Evolutionary conservation across 2,888 invertebrate species (phyloP), one percentile per base, ranked within the genome.

Genomic region (Watsonalla binaria): DNA sequence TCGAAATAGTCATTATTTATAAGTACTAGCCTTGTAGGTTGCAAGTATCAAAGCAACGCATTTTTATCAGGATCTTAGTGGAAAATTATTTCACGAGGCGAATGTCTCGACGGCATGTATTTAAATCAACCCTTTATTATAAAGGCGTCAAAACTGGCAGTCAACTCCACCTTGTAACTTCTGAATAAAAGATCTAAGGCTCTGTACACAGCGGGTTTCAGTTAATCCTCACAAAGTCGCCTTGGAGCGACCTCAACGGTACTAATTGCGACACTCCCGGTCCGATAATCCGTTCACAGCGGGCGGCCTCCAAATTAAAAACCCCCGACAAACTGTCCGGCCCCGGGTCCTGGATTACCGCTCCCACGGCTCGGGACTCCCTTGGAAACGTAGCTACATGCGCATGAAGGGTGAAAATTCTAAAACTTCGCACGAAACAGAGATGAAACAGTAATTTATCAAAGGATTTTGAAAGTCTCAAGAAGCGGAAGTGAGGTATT

Each of bases 381-480:
- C 60, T 58, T 54, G 58, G 49, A 9, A 57, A 42, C 46, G 1
- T 11, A 42, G 42, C 42, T 42, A 42, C 11, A 42, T 42, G 42
- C 9, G 69, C 72, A 64, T 74, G 71, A 78, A 74, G 85, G 85
- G 84, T 69, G 72, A 71, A 76, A 78, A 76, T 74, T 73, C 68
- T 70, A 80, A 84, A 82, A 67, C 80, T 85, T 80, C 67, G 70
- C 74, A 74, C 80, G 68, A 81, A 86, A 86, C 85, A 69, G 71
- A 86, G 84, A 88, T 87, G 86, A 87, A 89, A 89, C 82, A 86
- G 89, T 90, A 86, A 90, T 90, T 88, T 89, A 90, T 90, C 88
- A 89, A 85, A 85, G 86, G 89, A 86, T 90, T 90, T 85, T 78
- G 81, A 77, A 67, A 75, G 76, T 78, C 76, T 76, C 82, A 74